A percentile compares a stretch with the other conserved stretches of the same genome.
Conservation (phyloP, 2,888 invertebrate species). For the Dolichomitus sp. region DNA sequence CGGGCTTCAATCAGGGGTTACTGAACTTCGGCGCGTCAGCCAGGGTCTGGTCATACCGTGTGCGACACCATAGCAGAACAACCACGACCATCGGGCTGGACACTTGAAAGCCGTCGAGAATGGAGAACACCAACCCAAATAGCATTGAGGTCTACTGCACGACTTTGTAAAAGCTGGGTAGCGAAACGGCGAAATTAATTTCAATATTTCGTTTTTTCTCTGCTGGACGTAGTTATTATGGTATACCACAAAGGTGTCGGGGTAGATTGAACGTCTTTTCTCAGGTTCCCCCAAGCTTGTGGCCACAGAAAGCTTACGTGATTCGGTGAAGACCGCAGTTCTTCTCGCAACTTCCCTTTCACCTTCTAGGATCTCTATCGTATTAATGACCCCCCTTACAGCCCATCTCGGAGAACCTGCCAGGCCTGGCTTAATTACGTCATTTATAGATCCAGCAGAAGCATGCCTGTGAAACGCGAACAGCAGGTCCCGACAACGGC, state of each 20-base stretch:
- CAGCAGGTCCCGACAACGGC: conserved; percentile 24
- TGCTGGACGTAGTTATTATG: background rate
- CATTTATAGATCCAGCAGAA: conserved; percentile 69
- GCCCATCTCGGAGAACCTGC: conserved; percentile 68
- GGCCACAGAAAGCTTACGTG: conserved; percentile 49
- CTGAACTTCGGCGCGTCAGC: conserved; percentile 77
- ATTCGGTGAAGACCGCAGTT: conserved; percentile 22
- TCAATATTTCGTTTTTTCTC: background rate
- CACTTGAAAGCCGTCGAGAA: conserved; percentile 17
- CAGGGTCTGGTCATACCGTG: conserved; percentile 53
- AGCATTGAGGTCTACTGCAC: conserved; percentile 6
- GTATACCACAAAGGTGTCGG: conserved; percentile 9
- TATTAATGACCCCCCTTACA: conserved; percentile 79
- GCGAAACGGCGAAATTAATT: conserved; percentile 1
- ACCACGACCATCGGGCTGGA: conserved; percentile 17
- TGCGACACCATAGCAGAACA: conserved; percentile 17
- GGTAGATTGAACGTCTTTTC: conserved; percentile 27
- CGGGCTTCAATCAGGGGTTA: conserved; percentile 81
- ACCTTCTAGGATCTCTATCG: conserved; percentile 57
- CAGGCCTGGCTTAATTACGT: conserved; percentile 66
- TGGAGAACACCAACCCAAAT: conserved; percentile 28
- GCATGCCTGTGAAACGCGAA: conserved; percentile 34
- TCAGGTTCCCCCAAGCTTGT: conserved; percentile 15
- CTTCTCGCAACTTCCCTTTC: conserved; percentile 43
- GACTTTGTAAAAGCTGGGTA: background rate